phyloP scores from a whole-genome alignment of 2,888 invertebrate species.

The Dendrolimus houi region DNA sequence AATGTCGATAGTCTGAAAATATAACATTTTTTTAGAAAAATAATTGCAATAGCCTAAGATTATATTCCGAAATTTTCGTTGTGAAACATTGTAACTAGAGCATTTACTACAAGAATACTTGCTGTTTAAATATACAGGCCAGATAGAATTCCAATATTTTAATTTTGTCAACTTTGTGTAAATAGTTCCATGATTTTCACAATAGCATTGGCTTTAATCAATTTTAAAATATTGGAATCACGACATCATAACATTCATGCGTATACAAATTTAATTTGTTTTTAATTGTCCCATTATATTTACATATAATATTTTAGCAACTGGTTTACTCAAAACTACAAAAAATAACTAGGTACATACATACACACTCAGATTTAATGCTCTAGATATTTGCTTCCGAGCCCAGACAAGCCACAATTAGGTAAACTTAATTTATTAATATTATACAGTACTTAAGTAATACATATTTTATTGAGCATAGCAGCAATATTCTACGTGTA shows the following conservation, averaged over 20 bases:
- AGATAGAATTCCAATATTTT: not conserved
- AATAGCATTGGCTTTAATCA: too few species aligned
- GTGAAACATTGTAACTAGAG: not conserved
- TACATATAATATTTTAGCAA: too few species aligned
- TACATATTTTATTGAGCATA: not conserved
- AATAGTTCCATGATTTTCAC: too few species aligned
- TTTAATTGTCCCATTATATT: too few species aligned
- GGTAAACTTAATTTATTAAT: not conserved
- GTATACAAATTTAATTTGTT: too few species aligned
- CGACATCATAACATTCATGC: too few species aligned
- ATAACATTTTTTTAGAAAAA: conserved; percentile 11
- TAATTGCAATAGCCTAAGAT: conserved; percentile 1
- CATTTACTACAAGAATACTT: not conserved
- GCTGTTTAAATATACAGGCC: not conserved
- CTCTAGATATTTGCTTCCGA: not conserved
- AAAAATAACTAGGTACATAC: too few species aligned
- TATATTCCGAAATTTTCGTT: not conserved
- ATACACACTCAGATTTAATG: too few species aligned
- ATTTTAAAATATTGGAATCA: too few species aligned
- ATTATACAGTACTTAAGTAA: not conserved
- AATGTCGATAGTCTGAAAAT: conserved; percentile 80
- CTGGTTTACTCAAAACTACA: too few species aligned
- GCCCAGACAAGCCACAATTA: conserved; percentile 1
- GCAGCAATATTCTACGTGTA: not conserved
- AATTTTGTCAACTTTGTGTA: not conserved